These are phyloP conservation scores for Prostheceraeus crozeri DNA, from an alignment of 2,888 invertebrate genomes.

Conservation along the genomic window DNA sequence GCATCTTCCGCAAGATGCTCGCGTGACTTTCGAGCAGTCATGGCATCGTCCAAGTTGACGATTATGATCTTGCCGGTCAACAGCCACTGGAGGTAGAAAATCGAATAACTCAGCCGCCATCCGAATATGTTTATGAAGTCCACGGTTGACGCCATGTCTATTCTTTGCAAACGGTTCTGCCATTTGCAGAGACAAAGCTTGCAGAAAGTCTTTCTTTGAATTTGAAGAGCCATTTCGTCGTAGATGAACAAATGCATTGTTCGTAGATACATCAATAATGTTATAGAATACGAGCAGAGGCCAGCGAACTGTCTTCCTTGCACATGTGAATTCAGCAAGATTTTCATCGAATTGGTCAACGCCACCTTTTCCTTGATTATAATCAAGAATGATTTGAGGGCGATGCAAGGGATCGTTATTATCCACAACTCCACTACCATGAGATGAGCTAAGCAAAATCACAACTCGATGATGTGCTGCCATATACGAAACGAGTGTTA, in stretches of 20 bases:
- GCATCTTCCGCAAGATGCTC: no score
- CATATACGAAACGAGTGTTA: constrained; percentile 8
- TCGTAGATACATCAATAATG: constrained; percentile 3
- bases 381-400: neutral
- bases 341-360: constrained; percentile 20
- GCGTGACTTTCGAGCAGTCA: no score
- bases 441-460: constrained; percentile 9
- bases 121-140: no score
- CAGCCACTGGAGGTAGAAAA: no score
- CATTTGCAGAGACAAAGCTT: no score
- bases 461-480: neutral
- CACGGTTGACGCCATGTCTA: no score
- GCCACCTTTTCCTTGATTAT: neutral
- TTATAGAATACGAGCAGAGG: constrained; percentile 17
- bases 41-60: no score
- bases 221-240: no score
- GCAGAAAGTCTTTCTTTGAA: no score
- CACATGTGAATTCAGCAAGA: constrained; percentile 8
- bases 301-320: constrained; percentile 11
- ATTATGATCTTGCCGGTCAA: no score
- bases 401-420: neutral
- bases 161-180: no score
- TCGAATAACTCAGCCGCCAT: no score
- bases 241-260: constrained; percentile 3
- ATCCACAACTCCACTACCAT: neutral